Evolutionary conservation across 1,140 invertebrate species (phyloP).

Genomic region (Neodiprion lecontei): DNA sequence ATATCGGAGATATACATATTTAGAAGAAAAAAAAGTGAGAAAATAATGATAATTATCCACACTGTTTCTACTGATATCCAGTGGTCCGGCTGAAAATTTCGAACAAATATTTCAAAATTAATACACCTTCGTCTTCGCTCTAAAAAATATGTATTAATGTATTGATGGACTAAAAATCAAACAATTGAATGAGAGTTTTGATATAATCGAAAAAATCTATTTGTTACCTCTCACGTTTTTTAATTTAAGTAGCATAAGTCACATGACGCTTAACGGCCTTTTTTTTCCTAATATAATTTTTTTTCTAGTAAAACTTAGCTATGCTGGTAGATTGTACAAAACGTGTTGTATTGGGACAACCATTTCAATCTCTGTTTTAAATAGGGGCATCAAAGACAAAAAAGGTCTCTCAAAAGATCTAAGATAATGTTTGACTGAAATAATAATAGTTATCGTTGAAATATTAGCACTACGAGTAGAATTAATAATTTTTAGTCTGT

Average conservation of each 20-base stretch:
- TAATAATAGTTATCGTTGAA: neutral
- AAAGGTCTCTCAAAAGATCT: conserved; percentile 1
- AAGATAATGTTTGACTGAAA: neutral
- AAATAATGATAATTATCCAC: neutral
- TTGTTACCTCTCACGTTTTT: neutral
- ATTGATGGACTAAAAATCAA: neutral
- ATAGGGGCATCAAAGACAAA: neutral
- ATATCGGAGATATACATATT: neutral
- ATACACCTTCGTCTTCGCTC: neutral
- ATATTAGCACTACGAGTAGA: neutral
- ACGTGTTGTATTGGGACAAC: too few relatives aligned
- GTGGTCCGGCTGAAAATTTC: neutral
- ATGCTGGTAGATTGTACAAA: too few relatives aligned
- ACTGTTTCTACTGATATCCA: neutral
- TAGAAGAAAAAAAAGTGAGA: neutral
- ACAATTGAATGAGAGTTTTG: neutral
- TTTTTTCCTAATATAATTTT: neutral
- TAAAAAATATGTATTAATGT: neutral
- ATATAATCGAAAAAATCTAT: neutral
- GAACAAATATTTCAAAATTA: neutral
- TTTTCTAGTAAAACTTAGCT: neutral
- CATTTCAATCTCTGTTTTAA: neutral
- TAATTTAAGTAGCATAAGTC: conserved; percentile 4
- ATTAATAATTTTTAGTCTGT: neutral
- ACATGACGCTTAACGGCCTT: neutral